Conservation (phyloP, 1,140 invertebrate genomes). For the Hydropsyche tenuis region DNA sequence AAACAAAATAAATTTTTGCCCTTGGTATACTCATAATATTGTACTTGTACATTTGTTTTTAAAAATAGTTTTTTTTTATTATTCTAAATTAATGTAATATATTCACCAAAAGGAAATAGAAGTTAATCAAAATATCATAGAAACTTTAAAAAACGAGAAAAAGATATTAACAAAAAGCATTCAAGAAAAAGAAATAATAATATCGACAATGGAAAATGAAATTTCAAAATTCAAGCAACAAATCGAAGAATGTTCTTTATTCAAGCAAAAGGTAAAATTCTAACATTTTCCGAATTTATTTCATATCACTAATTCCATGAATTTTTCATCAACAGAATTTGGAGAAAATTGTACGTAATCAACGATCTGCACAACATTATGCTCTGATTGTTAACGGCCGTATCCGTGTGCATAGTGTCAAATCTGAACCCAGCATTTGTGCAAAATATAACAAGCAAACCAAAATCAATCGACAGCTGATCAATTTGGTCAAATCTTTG, state of each 20-base stretch:
- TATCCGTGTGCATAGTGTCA: background rate
- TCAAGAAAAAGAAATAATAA: constrained; percentile 9
- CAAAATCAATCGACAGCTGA: constrained; percentile 15
- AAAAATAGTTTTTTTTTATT: too few relatives aligned
- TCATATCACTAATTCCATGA: too few relatives aligned
- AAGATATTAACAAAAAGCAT: constrained; percentile 22
- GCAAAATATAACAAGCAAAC: constrained; percentile 31
- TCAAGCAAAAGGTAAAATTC: constrained; percentile 39
- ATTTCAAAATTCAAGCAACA: constrained; percentile 20
- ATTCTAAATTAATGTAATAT: background rate
- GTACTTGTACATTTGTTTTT: too few relatives aligned
- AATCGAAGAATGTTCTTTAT: constrained; percentile 25
- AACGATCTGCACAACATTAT: constrained; percentile 31
- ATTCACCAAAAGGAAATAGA: constrained; percentile 42
- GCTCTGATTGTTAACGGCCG: constrained; percentile 12
- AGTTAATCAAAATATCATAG: constrained; percentile 39
- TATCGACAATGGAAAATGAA: constrained; percentile 26
- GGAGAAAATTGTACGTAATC: constrained; percentile 38
- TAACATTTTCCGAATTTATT: constrained; percentile 13
- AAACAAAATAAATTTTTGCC: too few relatives aligned
- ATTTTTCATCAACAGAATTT: too few relatives aligned
- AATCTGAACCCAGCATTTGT: background rate
- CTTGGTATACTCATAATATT: too few relatives aligned
- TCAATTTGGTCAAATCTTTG: constrained; percentile 7
- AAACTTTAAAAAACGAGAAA: constrained; percentile 29